Evolutionary conservation across 1,140 invertebrate species (phyloP).

Genomic region (Subanguina moxae): DNA sequence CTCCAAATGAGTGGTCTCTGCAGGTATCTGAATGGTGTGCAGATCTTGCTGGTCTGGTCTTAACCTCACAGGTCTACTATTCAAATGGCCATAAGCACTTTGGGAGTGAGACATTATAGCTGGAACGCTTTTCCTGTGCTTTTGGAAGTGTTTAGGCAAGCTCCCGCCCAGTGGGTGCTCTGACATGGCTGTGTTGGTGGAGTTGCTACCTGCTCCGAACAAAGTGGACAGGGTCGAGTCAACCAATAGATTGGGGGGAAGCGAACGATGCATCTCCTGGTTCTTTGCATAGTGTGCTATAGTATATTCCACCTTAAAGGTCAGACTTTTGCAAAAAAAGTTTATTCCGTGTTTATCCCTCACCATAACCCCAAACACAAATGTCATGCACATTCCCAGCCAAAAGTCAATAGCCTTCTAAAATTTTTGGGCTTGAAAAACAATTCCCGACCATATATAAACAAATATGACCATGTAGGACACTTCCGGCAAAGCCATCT

Average conservation of each 20-base stretch:
- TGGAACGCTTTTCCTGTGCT: not conserved
- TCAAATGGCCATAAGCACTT: not conserved
- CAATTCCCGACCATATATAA: conserved; percentile 21
- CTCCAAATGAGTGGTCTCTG: not conserved
- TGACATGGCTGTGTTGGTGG: not conserved
- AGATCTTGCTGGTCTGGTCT: conserved; percentile 10
- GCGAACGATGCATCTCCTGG: conserved; percentile 40
- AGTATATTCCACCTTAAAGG: conserved; percentile 58
- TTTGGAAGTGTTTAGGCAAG: not conserved
- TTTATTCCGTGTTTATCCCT: not conserved
- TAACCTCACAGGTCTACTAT: not conserved
- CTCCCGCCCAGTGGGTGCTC: not conserved
- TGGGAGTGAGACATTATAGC: not conserved
- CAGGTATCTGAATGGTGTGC: not conserved
- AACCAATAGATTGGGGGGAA: conserved; percentile 41
- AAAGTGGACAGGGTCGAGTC: conserved; percentile 53
- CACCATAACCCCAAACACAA: conserved; percentile 30
- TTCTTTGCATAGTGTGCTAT: conserved; percentile 58
- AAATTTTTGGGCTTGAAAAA: too few species aligned
- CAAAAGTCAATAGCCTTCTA: conserved; percentile 47
- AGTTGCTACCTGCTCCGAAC: conserved; percentile 37
- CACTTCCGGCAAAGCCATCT: conserved; percentile 53
- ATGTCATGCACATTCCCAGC: conserved; percentile 50
- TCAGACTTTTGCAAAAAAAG: conserved; percentile 24
- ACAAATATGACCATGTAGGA: conserved; percentile 46